phyloP scores from a whole-genome alignment of 2,888 invertebrate genomes.

The Lamellibrachia satsuma region DNA sequence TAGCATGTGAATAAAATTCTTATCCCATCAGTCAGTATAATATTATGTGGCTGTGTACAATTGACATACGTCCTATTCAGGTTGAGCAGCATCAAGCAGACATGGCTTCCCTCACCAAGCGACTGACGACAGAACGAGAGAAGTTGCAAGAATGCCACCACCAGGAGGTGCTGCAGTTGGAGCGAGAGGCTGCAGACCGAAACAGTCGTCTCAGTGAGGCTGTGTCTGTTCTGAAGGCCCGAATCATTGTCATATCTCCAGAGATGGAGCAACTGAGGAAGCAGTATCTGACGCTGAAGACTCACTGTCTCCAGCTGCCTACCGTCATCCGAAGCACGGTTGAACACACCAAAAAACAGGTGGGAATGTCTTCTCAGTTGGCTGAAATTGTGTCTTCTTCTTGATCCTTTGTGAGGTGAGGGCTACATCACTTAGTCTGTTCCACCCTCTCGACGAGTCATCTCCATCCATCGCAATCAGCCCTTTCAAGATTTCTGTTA shows the following conservation, averaged over 20 bases:
- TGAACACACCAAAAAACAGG: slow-evolving; percentile 46
- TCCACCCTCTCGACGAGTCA: no score
- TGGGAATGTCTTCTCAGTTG: background rate
- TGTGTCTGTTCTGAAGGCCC: slow-evolving; percentile 27
- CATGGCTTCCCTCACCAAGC: background rate
- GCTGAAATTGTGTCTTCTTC: background rate
- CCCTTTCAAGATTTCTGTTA: no score
- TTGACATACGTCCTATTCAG: background rate
- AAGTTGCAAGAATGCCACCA: background rate
- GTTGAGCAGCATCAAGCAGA: background rate
- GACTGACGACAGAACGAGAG: background rate
- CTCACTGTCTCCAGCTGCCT: slow-evolving; percentile 48
- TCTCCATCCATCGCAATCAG: no score
- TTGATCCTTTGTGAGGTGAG: no score
- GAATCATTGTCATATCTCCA: slow-evolving; percentile 40
- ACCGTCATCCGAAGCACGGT: slow-evolving; percentile 45
- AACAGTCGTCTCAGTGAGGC: background rate
- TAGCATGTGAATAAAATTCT: background rate
- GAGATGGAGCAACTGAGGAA: slow-evolving; percentile 45
- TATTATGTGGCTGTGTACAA: background rate
- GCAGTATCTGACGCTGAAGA: slow-evolving; percentile 46
- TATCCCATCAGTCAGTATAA: background rate
- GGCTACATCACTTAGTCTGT: no score
- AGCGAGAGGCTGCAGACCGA: background rate
- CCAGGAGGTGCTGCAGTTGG: slow-evolving; percentile 12